Evolutionary conservation across 2,113 vertebrate species (phyloP).

Genomic region (Lynx canadensis): DNA sequence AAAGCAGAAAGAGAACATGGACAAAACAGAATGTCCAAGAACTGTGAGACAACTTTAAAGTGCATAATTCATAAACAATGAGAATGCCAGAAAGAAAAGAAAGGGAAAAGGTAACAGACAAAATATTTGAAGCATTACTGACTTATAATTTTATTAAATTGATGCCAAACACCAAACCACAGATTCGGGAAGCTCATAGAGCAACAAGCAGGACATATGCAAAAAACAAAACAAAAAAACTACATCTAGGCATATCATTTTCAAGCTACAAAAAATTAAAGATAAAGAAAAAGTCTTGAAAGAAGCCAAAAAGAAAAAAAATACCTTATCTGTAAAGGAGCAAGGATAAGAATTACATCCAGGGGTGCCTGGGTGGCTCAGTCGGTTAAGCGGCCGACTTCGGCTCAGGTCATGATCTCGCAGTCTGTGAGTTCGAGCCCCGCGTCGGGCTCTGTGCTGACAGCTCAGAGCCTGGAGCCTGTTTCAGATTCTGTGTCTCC

Average conservation of each 20-base stretch:
- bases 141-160: neutral
- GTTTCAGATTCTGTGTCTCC: too few species aligned
- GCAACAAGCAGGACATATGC: neutral
- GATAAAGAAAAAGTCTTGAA: neutral
- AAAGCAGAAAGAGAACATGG: neutral
- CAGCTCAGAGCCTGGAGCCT: too few species aligned
- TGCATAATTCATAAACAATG: too few species aligned
- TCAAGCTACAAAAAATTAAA: neutral
- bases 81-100: neutral
- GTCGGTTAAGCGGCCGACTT: too few species aligned
- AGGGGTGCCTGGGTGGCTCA: neutral
- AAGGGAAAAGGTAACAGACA: neutral
- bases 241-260: neutral
- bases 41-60: neutral
- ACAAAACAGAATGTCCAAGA: neutral
- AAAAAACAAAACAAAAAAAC: neutral
- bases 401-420: too few species aligned
- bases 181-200: neutral
- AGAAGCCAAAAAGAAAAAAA: neutral
- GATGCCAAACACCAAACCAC: neutral
- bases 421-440: too few species aligned
- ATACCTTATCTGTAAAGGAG: neutral
- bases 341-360: neutral
- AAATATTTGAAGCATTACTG: neutral
- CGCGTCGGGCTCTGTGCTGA: too few species aligned